These are phyloP conservation scores for Spodoptera littoralis DNA, from an alignment of 2,888 invertebrate species.

Conservation along the genomic window DNA sequence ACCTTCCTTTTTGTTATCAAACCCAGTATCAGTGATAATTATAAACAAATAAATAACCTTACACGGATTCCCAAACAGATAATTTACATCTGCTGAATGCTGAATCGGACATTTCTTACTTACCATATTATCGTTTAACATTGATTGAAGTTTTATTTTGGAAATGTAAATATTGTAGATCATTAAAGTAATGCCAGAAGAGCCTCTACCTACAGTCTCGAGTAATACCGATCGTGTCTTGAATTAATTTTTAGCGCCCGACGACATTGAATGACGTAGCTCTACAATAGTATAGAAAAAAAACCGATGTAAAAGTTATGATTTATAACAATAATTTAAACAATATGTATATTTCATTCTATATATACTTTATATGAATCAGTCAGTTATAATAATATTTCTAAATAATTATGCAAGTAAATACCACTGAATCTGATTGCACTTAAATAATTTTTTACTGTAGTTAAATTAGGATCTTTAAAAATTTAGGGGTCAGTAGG, in stretches of 20 bases:
- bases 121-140: slow-evolving; percentile 6
- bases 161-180: slow-evolving; percentile 46
- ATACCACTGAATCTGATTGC: neutral
- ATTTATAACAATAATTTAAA: slow-evolving; percentile 24
- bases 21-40: too few species aligned
- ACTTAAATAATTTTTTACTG: too few species aligned
- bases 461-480: slow-evolving; percentile 67
- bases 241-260: slow-evolving; percentile 61
- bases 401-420: slow-evolving; percentile 1
- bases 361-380: too few species aligned
- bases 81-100: neutral
- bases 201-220: slow-evolving; percentile 59
- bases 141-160: slow-evolving; percentile 15
- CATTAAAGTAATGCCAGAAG: slow-evolving; percentile 56
- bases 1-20: too few species aligned
- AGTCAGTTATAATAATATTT: too few species aligned
- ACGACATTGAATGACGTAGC: slow-evolving; percentile 29
- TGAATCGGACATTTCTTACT: neutral
- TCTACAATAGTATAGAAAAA: too few species aligned
- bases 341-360: too few species aligned
- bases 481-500: slow-evolving; percentile 78
- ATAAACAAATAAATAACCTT: too few species aligned
- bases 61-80: too few species aligned
- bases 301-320: too few species aligned
- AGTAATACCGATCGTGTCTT: slow-evolving; percentile 65